Conservation (phyloP, 1,140 invertebrate species). For the Procambarus virginalis region DNA sequence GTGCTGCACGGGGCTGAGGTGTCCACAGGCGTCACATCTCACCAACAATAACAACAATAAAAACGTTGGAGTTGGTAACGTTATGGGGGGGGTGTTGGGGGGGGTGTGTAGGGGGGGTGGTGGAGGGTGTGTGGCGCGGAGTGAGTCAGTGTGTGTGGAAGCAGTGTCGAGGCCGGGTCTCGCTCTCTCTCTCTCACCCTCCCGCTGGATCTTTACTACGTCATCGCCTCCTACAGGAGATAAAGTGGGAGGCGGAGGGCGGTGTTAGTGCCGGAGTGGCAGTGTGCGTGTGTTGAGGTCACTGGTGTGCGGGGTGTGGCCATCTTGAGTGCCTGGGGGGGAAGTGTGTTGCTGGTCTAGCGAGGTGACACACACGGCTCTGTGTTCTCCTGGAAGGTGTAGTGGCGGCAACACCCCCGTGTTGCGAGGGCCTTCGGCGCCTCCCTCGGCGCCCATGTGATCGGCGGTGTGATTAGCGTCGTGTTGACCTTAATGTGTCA, state of each 20-base stretch:
- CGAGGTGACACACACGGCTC: background rate
- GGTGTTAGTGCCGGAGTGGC: background rate
- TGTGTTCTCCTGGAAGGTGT: background rate
- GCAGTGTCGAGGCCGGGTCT: background rate
- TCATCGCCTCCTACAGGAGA: constrained; percentile 23
- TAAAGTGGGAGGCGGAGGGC: background rate
- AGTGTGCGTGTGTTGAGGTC: background rate
- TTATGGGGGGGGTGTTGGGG: background rate
- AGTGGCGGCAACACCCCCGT: background rate
- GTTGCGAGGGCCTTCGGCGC: background rate
- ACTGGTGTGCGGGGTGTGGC: background rate
- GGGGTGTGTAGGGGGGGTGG: too few relatives aligned
- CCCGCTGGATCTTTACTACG: background rate
- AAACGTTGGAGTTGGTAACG: constrained; percentile 36
- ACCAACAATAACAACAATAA: background rate
- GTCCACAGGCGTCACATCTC: background rate
- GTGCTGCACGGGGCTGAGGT: background rate
- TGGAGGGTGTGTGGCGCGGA: background rate
- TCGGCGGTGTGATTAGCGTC: background rate
- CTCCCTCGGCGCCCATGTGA: background rate
- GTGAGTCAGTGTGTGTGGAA: constrained; percentile 23
- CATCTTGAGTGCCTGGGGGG: background rate
- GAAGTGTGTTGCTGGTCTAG: background rate
- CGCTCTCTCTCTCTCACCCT: background rate
- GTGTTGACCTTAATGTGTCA: background rate